Base-by-base conservation (phyloP, 2,797 vertebrate genomes). In the Halcyon smyrnensis region DNA sequence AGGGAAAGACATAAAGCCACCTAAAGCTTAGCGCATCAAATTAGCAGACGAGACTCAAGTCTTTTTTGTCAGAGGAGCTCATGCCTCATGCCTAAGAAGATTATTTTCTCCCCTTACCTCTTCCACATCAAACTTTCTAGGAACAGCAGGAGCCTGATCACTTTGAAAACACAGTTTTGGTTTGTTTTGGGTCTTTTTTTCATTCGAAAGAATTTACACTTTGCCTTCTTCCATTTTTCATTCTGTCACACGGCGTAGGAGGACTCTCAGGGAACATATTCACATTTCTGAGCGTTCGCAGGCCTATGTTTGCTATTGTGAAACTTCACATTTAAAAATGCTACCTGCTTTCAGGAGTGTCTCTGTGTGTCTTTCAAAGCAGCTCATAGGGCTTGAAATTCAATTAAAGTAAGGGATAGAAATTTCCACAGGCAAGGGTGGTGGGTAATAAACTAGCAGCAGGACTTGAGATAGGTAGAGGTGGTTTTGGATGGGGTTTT, bases 201-300 rank as follows among this genome's bases (percentile, higher is more conserved):
- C 50, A 68, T 87, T 88, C 91, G 54, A 36, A 91, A 86, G 76
- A 87, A 91, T 92, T 97, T 96, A 91, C 87, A 82, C 85, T 91
- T 86, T 84, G 74, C 53, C 69, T 83, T 71, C 76, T 91, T 87
- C 81, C 67, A 86, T 81, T 88, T 92, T 68, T 78, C 73, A 5
- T 89, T 83, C 96, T 93, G 85, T 84, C 70, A 86, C n/a, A 51
- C 0, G 0, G 80, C 3, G 34, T 93, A 84, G 94, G 94, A 95
- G 83, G 91, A 71, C 88, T 94, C 82, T 86, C 46, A 25, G 82
- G 43, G 77, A 94, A 90, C 32, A 3, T 23, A 32, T 67, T 91
- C 87, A 28, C 15, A 7, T 73, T 75, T 69, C 73, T 84, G 80
- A 84, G 63, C 45, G 6, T 56, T 91, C 2, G 0, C 73, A 89